Conservation (phyloP, 2,113 vertebrate species). For the Ceyx margarethae region DNA sequence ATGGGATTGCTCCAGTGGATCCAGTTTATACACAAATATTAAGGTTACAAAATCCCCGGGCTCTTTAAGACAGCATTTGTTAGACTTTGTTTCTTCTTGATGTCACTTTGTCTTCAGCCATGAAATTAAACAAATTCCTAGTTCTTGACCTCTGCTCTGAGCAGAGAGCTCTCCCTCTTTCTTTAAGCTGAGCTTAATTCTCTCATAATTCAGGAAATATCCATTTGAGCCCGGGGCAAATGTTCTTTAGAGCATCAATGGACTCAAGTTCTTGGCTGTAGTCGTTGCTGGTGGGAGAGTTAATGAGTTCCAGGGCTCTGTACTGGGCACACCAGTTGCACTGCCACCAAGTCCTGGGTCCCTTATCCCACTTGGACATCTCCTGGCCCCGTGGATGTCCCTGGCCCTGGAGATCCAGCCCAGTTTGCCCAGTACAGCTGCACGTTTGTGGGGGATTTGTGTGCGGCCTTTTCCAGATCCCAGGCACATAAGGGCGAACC, state of each 20-base stretch:
- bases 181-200: background rate
- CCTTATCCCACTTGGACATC: rapidly evolving
- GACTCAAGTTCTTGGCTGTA: background rate
- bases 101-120: background rate
- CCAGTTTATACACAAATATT: background rate
- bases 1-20: background rate
- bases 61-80: background rate
- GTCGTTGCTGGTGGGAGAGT: background rate
- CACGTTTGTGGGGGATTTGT: rapidly evolving
- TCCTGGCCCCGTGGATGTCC: background rate
- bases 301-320: background rate
- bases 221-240: background rate
- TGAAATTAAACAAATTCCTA: background rate
- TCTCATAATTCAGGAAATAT: background rate
- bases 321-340: background rate
- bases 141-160: background rate
- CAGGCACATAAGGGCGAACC: background rate
- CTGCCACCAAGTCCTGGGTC: background rate
- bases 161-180: background rate
- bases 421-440: background rate
- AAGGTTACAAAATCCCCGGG: background rate
- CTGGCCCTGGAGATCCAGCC: rapidly evolving
- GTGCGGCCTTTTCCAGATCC: background rate
- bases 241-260: background rate
- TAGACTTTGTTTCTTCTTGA: background rate